Conservation (phyloP, 1,140 invertebrate species). For the Drosophila chauvacae region DNA sequence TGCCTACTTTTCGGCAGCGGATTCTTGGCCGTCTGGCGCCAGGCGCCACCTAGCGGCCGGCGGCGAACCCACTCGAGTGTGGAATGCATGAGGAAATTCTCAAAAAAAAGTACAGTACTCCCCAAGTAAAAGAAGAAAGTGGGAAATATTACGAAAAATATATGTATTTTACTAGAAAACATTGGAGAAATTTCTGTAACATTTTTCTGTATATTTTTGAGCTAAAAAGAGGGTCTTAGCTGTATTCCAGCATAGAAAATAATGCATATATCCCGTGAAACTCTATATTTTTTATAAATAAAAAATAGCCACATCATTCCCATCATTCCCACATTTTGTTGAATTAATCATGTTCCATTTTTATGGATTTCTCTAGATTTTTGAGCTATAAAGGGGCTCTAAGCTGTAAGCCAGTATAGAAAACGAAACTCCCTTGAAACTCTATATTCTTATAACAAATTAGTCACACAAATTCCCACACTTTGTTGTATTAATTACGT, state of each 20-base stretch:
- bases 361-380: not conserved
- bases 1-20: constrained; percentile 51
- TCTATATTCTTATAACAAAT: not conserved
- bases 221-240: not conserved
- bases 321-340: not conserved
- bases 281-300: no score
- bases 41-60: constrained; percentile 53
- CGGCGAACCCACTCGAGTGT: constrained; percentile 10
- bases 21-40: constrained; percentile 50
- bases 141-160: not conserved
- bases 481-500: not conserved
- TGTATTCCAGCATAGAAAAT: not conserved
- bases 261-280: not conserved
- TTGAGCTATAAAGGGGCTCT: not conserved
- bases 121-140: not conserved
- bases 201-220: not conserved
- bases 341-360: not conserved
- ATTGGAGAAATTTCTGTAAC: not conserved
- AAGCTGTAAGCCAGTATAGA: no score
- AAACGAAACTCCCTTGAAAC: not conserved
- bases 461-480: not conserved
- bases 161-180: not conserved
- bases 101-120: not conserved
- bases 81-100: constrained; percentile 6
- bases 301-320: not conserved